Base-by-base conservation (phyloP, 37 sponge, comb jelly and placozoan genomes). In the Haliclona indistincta region DNA sequence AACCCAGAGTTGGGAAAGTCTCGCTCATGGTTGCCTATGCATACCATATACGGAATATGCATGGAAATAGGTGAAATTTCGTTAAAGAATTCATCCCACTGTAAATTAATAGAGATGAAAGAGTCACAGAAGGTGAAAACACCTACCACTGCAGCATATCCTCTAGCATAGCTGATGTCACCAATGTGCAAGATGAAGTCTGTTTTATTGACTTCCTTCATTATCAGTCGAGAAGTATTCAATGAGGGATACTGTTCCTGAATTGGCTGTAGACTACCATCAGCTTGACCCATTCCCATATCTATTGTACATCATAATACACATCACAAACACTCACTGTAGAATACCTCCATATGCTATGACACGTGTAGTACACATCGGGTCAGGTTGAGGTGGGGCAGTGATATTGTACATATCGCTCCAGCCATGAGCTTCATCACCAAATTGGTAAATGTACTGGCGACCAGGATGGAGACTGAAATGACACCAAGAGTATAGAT, bases 151-250 rank as follows among this genome's bases (percentile, higher is more conserved):
- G 58, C 47, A 45, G 74, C 49, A 39, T 68, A 79, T 42, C 91
- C 86, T 22, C 75, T 34, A 15, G 81, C 93, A 56, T 84, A 92
- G 71, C 84, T 83, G 58, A 92, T 86, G 73, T 92, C 93, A 40
- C 93, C 93, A 58, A 92, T 87, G 73, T 92, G 93, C 17, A 92
- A 79, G 44, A 92, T 76, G 40, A 92, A 49, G 73, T 87, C 84
- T n/a, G 54, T 75, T 15, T 82, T 49, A 28, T 78, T 56, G 11
- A 82, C 55, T 40, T 76, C 40, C 25, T 60, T n/a, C 28, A 41
- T 56, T 4, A 92, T 63, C 0, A 54, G 60, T 17, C 30, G 37
- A 33, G 88, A 87, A 44, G 84, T 87, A 62, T 82, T 75, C 30
- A 82, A 32, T 8, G 93, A 75, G 11, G 78, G 72, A 4, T 77